Base-by-base conservation (phyloP, 2,888 invertebrate species). In the Teinopalpus imperialis region DNA sequence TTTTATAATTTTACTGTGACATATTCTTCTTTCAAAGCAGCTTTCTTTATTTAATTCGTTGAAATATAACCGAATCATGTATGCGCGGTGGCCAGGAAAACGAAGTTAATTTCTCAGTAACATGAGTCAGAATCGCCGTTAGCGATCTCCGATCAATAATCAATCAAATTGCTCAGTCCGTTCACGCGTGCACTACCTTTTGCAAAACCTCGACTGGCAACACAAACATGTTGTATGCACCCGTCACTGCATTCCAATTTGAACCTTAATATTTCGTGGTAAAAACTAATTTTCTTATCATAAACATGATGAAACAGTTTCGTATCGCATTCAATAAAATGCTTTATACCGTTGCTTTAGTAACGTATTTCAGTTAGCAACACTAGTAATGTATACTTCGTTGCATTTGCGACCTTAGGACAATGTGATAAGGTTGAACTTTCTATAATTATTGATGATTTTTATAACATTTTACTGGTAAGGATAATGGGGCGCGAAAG, bases 111-210 rank as follows among this genome's bases (percentile, higher is more conserved):
- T 43, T 43, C 43, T 29, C 9, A 9, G 43, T 43, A 43, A 35
- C 3, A 10, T 43, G 43, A 43, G 14, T 43, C 43, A 43, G 2
- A 0, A 18, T 1, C 18, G 44, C 51, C 51, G 51, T 51, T 51
- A 51, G 9, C 47, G 36, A 48, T 41, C 49, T 26, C 14, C 21
- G 37, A 51, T 51, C 21, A 37, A 35, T 40, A 12, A 20, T 39
- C 43, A 23, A 32, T 47, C 39, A 14, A 48, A 48, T 51, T 39
- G 34, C 9, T 3, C 10, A 51, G 24, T 48, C 48, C 32, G 42
- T 23, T 12, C 51, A 45, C 48, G 48, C 24, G 31, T 31, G 31
- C 12, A 42, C 20, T 29, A n/a, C 35, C 27, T 43, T 43, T 26
- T 32, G 24, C 16, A 23, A 31, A 23, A 13, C 13, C 40, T 24